phyloP scores from a whole-genome alignment of 2,888 invertebrate genomes.

The Magallana nippona region DNA sequence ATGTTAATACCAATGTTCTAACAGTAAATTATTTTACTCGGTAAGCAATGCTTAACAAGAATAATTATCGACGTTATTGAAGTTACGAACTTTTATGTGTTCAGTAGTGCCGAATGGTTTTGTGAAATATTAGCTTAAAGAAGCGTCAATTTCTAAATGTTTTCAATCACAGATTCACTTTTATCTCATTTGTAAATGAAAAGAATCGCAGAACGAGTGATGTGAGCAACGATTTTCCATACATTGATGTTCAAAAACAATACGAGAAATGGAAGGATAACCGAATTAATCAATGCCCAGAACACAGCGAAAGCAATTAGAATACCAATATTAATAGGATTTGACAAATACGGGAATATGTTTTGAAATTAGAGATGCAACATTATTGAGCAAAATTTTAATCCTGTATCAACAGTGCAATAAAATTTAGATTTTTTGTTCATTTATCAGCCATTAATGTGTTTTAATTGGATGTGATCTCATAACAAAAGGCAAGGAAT shows the following conservation, averaged over 20 bases:
- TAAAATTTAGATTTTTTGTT: neutral
- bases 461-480: constrained; percentile 5
- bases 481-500: neutral
- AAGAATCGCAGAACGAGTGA: neutral
- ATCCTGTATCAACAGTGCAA: neutral
- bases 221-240: constrained; percentile 13
- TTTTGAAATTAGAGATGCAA: constrained; percentile 25
- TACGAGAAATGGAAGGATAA: neutral
- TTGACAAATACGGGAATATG: neutral
- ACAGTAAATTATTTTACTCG: no score
- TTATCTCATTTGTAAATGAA: constrained; percentile 28
- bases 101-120: neutral
- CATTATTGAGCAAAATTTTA: neutral
- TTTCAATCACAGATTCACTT: constrained; percentile 29
- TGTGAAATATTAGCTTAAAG: constrained; percentile 15
- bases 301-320: neutral
- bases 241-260: neutral
- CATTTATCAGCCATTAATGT: constrained; percentile 2
- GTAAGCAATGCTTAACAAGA: no score
- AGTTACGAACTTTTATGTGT: neutral
- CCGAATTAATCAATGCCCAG: neutral
- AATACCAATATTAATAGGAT: neutral
- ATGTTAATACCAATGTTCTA: no score
- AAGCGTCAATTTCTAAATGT: neutral
- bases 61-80: no score